These are phyloP conservation scores for Megaleporinus macrocephalus DNA, from an alignment of 2,113 vertebrate species.

Conservation along the genomic window DNA sequence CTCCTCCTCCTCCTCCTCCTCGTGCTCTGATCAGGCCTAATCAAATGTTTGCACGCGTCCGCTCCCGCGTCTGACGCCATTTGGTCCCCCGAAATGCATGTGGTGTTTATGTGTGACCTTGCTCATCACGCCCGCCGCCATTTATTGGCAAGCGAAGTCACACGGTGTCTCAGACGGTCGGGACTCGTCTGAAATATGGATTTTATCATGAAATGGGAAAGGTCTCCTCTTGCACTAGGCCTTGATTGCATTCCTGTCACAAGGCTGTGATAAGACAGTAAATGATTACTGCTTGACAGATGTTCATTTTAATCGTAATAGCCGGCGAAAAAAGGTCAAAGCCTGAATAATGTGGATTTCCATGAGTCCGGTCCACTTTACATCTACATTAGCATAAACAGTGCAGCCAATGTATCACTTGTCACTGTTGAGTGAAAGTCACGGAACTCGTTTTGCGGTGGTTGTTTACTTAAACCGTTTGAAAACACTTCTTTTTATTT, in stretches of 20 bases:
- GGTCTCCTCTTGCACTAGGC: background rate
- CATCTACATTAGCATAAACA: background rate
- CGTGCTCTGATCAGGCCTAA: background rate
- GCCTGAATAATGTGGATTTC: background rate
- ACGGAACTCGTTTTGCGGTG: too few species aligned
- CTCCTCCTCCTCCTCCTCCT: too few species aligned
- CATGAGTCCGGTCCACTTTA: background rate
- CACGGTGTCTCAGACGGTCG: background rate
- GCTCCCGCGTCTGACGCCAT: background rate
- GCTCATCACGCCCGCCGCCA: background rate
- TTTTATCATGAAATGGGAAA: slow-evolving; percentile 30
- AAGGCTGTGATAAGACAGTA: slow-evolving; percentile 4
- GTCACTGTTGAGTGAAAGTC: too few species aligned
- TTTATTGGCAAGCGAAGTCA: slow-evolving; percentile 21
- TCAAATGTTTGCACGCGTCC: background rate
- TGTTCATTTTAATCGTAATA: slow-evolving; percentile 32
- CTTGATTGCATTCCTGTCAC: slow-evolving; percentile 29
- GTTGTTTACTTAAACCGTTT: background rate
- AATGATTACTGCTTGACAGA: slow-evolving; percentile 28
- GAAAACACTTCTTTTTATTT: too few species aligned
- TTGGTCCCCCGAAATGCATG: background rate
- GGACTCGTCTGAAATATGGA: slow-evolving; percentile 10
- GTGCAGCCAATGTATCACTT: background rate
- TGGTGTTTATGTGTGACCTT: slow-evolving; percentile 3
- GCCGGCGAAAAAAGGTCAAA: slow-evolving; percentile 12